Base-by-base conservation (phyloP, 2,797 vertebrate genomes). In the Limnodromus scolopaceus region DNA sequence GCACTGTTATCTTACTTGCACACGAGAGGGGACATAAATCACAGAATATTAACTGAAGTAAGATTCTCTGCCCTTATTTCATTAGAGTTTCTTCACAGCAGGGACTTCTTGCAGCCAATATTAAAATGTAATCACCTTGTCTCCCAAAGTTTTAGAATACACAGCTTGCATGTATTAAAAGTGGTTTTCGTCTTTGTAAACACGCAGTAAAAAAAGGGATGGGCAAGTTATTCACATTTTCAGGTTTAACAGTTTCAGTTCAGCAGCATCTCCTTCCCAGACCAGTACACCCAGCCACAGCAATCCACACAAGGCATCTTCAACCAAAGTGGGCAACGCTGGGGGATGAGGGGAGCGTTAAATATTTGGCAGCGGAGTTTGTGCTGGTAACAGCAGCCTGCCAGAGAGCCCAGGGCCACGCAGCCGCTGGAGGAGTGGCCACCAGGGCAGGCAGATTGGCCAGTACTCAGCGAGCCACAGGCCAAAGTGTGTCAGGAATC, bases 351-450 rank as follows among this genome's bases (percentile, higher is more conserved):
- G 9, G 9, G 10, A 63, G 25, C 7, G 4, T 12, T 23, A 39
- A 36, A 4, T 36, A 51, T 19, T 51, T n/a, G 27, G n/a, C 36
- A 72, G 58, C 27, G 5, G 34, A 45, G 9, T 19, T 17, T 30
- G 38, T 36, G 58, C 36, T 64, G 68, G 2, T 7, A 39, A n/a
- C 11, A 76, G 27, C 57, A 51, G 34, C 46, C 65, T n/a, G 7
- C 4, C 13, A 3, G 38, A 38, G 17, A 3, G n/a, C 43, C 45
- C 57, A 46, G 64, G 0, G 1, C 4, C 0, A 30, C 4, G 2
- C 48, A 38, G 49, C 57, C 36, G 45, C 39, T 24, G 30, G 53
- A 70, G 63, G 45, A 65, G 53, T 2, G 0, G 13, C 69, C 86
- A 58, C 6, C 38, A 45, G 69, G 64, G 34, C 46, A 28, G 57